phyloP scores from a whole-genome alignment of 2,797 vertebrate genomes.

The Sciurus carolinensis region DNA sequence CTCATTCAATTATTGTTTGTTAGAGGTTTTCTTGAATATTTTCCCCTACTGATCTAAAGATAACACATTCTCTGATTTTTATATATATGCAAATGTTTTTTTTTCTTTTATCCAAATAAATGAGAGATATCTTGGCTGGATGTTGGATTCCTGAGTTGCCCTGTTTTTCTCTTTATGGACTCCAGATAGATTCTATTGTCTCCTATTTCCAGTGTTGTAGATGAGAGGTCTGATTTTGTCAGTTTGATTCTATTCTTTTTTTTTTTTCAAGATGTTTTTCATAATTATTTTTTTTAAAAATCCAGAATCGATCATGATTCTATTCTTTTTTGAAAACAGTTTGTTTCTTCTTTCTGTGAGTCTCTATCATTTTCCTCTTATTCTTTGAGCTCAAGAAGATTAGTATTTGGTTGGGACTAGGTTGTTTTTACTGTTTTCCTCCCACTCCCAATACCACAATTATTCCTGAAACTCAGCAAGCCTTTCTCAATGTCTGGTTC shows the following conservation, averaged over 20 bases:
- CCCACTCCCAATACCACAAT: neutral
- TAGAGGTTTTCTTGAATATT: slow-evolving; percentile 43
- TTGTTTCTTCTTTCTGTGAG: slow-evolving; percentile 40
- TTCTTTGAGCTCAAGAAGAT: slow-evolving; percentile 41
- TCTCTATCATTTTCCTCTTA: slow-evolving; percentile 34
- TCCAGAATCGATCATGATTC: no score
- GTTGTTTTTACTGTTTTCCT: neutral
- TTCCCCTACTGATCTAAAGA: neutral
- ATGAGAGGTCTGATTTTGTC: neutral
- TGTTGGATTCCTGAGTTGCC: neutral
- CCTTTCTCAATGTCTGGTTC: slow-evolving; percentile 49
- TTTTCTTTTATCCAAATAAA: neutral
- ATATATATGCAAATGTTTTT: neutral
- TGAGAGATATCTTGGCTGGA: neutral
- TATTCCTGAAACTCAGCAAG: slow-evolving; percentile 46
- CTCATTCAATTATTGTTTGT: neutral
- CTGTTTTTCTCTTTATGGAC: neutral
- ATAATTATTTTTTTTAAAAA: no score
- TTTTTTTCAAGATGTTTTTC: no score
- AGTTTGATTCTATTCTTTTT: slow-evolving; percentile 10
- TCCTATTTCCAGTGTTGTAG: neutral
- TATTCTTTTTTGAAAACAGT: slow-evolving; percentile 39
- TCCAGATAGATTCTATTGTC: neutral
- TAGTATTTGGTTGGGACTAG: neutral
- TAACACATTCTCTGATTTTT: slow-evolving; percentile 11